phyloP scores from a whole-genome alignment of 2,888 invertebrate species.

The Polydrusus pterygomalis region DNA sequence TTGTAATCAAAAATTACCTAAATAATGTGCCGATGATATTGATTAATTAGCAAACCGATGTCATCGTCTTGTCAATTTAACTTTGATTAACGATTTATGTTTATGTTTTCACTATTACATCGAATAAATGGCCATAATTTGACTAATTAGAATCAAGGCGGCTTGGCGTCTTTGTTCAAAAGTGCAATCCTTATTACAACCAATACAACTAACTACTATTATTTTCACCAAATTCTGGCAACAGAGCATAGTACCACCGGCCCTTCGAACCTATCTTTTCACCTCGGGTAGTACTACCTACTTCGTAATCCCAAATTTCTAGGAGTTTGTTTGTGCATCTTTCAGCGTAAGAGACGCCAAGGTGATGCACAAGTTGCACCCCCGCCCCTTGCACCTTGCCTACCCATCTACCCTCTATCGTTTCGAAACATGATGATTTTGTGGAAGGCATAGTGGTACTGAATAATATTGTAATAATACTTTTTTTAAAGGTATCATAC shows the following conservation, averaged over 20 bases:
- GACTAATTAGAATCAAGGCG: too few relatives aligned
- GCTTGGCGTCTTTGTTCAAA: too few relatives aligned
- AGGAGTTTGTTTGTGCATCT: conserved; percentile 48
- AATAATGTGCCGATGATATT: too few relatives aligned
- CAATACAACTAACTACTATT: neutral
- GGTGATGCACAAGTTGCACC: conserved; percentile 42
- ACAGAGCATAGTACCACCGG: conserved; percentile 34
- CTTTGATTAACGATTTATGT: too few relatives aligned
- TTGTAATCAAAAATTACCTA: too few relatives aligned
- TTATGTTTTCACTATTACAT: too few relatives aligned
- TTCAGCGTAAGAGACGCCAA: conserved; percentile 47
- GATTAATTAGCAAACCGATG: too few relatives aligned
- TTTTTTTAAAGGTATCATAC: too few relatives aligned
- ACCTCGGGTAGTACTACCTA: conserved; percentile 45
- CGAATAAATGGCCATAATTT: too few relatives aligned
- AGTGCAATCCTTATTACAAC: too few relatives aligned
- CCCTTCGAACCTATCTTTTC: conserved; percentile 43
- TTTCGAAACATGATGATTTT: conserved; percentile 14
- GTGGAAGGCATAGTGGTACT: conserved; percentile 13
- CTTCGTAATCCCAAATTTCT: conserved; percentile 45
- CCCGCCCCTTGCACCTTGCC: conserved; percentile 47
- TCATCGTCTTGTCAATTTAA: too few relatives aligned
- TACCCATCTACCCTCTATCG: conserved; percentile 19
- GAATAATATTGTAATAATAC: too few relatives aligned
- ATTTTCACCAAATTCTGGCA: conserved; percentile 32